Conservation (phyloP, 2,888 invertebrate genomes). For the Dasysyrphus albostriatus region DNA sequence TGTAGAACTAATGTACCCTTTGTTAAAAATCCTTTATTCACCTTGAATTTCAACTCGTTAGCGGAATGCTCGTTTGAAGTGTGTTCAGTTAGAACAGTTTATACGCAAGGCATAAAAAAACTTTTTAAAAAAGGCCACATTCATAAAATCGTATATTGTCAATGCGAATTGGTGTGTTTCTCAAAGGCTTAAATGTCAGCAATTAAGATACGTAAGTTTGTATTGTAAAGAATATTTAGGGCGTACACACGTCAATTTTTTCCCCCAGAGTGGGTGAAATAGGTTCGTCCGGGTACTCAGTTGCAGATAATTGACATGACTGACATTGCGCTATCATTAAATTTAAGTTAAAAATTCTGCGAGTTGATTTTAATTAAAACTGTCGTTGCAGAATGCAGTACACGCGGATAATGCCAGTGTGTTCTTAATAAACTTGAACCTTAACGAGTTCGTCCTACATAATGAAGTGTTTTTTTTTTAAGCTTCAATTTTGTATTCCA, state of each 20-base stretch:
- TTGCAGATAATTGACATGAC: background rate
- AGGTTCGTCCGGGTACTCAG: background rate
- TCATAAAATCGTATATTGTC: background rate
- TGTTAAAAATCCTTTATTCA: too few relatives aligned
- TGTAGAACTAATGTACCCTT: too few relatives aligned
- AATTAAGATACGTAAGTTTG: background rate
- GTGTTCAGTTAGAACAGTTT: too few relatives aligned
- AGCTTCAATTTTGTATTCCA: background rate
- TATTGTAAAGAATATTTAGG: background rate
- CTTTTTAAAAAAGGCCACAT: background rate
- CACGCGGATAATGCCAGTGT: background rate
- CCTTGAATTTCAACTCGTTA: too few relatives aligned
- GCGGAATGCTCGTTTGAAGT: too few relatives aligned
- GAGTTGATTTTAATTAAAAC: conserved; percentile 20
- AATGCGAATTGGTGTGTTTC: background rate
- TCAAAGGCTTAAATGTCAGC: background rate
- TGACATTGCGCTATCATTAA: conserved; percentile 6
- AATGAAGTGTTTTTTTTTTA: conserved; percentile 15
- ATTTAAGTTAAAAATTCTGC: background rate
- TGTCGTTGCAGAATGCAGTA: background rate
- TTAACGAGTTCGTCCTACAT: conserved; percentile 20
- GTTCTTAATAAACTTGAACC: conserved; percentile 34
- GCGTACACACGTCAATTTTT: background rate
- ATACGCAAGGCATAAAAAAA: too few relatives aligned
- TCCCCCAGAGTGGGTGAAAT: too few relatives aligned